Evolutionary conservation across 2,888 invertebrate genomes (phyloP).

Genomic region (Heteromyza rotundicornis): DNA sequence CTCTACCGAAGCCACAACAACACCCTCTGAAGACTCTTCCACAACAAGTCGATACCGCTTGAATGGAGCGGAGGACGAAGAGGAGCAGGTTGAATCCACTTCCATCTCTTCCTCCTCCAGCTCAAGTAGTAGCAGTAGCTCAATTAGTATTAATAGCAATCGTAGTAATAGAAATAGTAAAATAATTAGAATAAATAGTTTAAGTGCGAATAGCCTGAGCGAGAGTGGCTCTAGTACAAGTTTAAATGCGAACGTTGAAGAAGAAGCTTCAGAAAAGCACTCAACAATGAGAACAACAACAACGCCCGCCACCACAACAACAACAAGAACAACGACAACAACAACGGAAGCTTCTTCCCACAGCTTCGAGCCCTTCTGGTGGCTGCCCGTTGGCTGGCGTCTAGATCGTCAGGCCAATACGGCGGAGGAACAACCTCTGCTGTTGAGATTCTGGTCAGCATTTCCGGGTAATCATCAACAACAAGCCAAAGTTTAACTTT

Average conservation of each 20-base stretch:
- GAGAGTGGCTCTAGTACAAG: neutral
- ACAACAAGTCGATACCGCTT: conserved; percentile 17
- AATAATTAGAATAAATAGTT: conserved; percentile 45
- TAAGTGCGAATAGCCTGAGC: conserved; percentile 16
- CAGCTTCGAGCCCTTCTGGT: conserved; percentile 52
- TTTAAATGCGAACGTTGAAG: neutral
- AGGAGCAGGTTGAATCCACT: conserved; percentile 17
- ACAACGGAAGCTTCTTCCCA: conserved; percentile 28
- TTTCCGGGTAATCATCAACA: conserved; percentile 39
- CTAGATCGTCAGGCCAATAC: conserved; percentile 37
- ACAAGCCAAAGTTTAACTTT: conserved; percentile 36
- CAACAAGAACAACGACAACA: conserved; percentile 21
- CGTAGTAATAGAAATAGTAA: conserved; percentile 55
- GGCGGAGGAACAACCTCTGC: conserved; percentile 35
- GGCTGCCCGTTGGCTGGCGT: conserved; percentile 59
- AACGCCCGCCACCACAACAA: conserved; percentile 21
- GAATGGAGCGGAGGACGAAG: conserved; percentile 28
- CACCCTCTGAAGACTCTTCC: conserved; percentile 3
- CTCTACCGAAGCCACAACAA: conserved; percentile 6
- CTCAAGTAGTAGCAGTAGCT: conserved; percentile 25
- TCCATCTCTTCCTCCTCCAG: conserved; percentile 21
- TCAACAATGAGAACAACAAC: conserved; percentile 20
- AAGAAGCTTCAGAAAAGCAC: neutral
- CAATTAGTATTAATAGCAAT: conserved; percentile 43
- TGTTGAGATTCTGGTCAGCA: conserved; percentile 49